A percentile compares a stretch with the other conserved stretches of the same genome.
Evolutionary conservation across 2,113 vertebrate species (phyloP).

Genomic region (Scolopax mira): DNA sequence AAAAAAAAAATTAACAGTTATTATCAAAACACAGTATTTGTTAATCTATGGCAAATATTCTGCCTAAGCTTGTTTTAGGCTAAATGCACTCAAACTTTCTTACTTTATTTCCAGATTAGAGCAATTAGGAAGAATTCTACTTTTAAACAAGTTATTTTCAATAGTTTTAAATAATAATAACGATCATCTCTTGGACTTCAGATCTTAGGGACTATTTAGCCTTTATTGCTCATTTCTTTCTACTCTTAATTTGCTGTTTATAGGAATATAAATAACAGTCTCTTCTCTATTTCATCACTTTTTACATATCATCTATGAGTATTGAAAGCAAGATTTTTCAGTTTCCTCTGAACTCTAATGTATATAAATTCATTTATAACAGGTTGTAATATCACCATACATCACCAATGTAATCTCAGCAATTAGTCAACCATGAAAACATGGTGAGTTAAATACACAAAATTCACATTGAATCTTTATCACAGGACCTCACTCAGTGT

Average conservation of each 20-base stretch:
- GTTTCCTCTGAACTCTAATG: not conserved
- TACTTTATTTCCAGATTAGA: not conserved
- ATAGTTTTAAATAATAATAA: not conserved
- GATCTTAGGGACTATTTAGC: not conserved
- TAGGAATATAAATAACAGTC: not conserved
- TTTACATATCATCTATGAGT: not conserved
- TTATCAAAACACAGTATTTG: not conserved
- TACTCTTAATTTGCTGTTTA: not conserved
- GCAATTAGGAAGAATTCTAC: not conserved
- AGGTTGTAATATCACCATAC: not conserved
- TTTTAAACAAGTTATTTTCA: not conserved
- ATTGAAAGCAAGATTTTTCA: not conserved
- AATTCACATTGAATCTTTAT: not conserved
- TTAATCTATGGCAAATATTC: not conserved
- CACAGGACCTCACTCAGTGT: not conserved
- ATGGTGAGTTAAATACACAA: rapidly evolving
- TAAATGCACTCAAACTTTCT: not conserved
- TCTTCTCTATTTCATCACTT: not conserved
- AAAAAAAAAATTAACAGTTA: not conserved
- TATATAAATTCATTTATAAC: not conserved
- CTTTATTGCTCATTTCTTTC: not conserved
- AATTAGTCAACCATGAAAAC: not conserved
- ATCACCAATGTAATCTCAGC: too few species aligned
- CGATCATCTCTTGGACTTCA: not conserved
- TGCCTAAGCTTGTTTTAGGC: not conserved